Conservation (phyloP, 2,113 vertebrate genomes). For the Leiothrix lutea region DNA sequence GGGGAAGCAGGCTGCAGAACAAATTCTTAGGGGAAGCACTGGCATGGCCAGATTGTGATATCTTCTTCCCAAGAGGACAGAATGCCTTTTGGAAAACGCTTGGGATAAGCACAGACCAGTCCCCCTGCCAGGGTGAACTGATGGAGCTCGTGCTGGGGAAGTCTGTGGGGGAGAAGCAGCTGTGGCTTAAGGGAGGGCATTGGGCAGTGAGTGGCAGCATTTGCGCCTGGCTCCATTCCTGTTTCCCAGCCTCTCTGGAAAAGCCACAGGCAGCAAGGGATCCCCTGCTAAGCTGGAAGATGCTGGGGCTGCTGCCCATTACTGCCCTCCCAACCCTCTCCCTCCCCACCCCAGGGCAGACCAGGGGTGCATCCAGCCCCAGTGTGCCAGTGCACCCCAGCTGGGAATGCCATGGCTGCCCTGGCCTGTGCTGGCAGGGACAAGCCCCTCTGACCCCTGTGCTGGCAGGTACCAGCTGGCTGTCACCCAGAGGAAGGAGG, state of each 20-base stretch:
- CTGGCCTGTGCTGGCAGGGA: background rate
- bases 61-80: background rate
- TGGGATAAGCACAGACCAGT: background rate
- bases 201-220: rapidly evolving
- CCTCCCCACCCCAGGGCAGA: background rate
- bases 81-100: background rate
- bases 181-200: background rate
- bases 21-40: background rate
- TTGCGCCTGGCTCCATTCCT: rapidly evolving
- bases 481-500: constrained; percentile 86
- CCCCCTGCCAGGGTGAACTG: background rate
- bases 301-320: background rate
- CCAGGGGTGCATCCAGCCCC: background rate
- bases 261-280: rapidly evolving
- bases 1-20: background rate
- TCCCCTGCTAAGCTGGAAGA: rapidly evolving
- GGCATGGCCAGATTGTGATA: background rate
- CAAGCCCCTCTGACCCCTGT: background rate
- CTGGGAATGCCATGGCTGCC: rapidly evolving
- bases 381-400: background rate
- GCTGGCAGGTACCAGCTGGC: constrained; percentile 85
- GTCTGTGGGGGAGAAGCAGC: background rate
- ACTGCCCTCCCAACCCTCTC: background rate
- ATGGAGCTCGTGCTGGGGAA: rapidly evolving
- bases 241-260: background rate